phyloP scores from a whole-genome alignment of 2,797 vertebrate species.

The Muscicapa comitata region DNA sequence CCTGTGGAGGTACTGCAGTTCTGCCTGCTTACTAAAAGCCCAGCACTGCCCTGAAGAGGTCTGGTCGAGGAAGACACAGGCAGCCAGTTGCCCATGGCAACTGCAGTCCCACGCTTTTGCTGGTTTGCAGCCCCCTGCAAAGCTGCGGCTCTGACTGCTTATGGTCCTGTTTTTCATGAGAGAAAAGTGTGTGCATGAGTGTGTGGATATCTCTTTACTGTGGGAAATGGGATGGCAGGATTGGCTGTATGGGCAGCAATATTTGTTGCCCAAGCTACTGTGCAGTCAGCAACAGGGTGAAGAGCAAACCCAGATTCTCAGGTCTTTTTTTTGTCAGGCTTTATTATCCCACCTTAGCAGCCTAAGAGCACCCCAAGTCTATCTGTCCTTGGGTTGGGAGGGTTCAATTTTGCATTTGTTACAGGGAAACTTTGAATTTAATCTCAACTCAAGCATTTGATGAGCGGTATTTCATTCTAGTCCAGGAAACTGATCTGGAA shows the following conservation, averaged over 20 bases:
- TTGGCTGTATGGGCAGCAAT: not conserved
- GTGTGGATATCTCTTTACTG: not conserved
- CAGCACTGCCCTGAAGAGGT: not conserved
- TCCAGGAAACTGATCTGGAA: not conserved
- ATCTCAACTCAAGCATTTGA: not conserved
- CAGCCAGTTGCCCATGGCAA: slow-evolving; percentile 42
- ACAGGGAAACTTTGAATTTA: not conserved
- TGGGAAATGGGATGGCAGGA: not conserved
- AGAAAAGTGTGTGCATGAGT: not conserved
- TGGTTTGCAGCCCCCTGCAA: not conserved
- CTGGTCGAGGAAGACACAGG: not conserved
- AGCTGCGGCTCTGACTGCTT: not conserved
- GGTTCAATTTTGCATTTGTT: not conserved
- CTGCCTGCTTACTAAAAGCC: not conserved
- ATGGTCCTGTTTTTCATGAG: not conserved
- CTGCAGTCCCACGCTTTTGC: not conserved
- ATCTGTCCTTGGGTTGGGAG: not conserved
- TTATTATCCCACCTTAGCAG: not conserved
- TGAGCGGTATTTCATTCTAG: not conserved
- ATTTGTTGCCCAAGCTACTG: not conserved
- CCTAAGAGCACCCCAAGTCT: not conserved
- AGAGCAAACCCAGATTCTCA: not conserved
- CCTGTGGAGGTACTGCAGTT: not conserved
- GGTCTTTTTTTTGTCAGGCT: not conserved
- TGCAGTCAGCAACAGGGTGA: not conserved